phyloP scores from a whole-genome alignment of 2,113 vertebrate genomes.

The Stictonetta naevosa region DNA sequence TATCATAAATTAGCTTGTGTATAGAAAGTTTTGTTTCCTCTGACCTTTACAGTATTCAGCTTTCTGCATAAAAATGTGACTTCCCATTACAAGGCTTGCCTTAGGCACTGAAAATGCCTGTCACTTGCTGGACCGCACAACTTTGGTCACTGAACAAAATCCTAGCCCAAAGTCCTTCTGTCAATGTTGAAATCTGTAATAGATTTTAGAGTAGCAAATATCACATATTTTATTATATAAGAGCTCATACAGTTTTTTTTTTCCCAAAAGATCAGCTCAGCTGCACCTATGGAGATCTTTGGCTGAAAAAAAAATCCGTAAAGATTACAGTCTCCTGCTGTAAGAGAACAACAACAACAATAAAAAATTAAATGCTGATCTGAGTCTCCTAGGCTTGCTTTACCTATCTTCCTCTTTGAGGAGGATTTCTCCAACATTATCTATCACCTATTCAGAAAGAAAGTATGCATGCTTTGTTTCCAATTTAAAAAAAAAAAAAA shows the following conservation, averaged over 20 bases:
- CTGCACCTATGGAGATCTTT: not conserved
- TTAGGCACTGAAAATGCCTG: not conserved
- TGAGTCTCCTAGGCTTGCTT: not conserved
- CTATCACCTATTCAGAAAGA: not conserved
- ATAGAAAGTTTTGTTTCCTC: not conserved
- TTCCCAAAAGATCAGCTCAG: not conserved
- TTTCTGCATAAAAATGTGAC: not conserved
- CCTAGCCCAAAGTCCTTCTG: not conserved
- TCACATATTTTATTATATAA: not conserved
- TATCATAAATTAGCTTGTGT: not conserved
- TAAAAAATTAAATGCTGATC: not conserved
- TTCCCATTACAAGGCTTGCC: not conserved
- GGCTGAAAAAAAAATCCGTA: not conserved
- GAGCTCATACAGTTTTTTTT: not conserved
- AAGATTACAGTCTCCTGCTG: not conserved
- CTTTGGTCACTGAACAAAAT: not conserved
- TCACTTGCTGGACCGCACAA: not conserved
- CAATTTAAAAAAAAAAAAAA: not conserved
- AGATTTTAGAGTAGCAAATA: not conserved
- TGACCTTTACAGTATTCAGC: not conserved
- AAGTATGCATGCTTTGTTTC: not conserved
- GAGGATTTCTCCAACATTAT: not conserved
- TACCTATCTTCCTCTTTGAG: not conserved
- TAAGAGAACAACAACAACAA: not conserved
- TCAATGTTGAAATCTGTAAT: not conserved